Base-by-base conservation (phyloP, 2,888 invertebrate genomes). In the Clepsis dumicolana region DNA sequence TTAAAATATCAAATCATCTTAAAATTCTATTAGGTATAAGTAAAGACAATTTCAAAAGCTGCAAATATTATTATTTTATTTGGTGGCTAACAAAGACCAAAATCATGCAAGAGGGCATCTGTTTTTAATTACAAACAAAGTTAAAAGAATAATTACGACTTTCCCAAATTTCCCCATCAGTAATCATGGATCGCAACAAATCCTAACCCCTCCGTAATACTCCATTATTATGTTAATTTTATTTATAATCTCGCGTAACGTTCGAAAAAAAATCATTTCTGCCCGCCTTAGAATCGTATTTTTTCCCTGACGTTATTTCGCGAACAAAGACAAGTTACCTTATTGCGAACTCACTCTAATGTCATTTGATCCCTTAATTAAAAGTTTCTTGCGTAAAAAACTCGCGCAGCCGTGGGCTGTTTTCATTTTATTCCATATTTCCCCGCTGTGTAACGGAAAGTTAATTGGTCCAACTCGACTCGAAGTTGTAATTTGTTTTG, bases 341-440 rank as follows among this genome's bases (percentile, higher is more conserved):
- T 89, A 87, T 88, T 86, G 80, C 86, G 77, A 90, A 86, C 90
- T 89, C 85, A 80, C 83, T 90, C 82, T 90, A 90, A 91, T 93
- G 91, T 90, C 92, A 92, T 91, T 91, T 92, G 91, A 92, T 91
- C 90, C 92, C 89, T 91, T 93, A 92, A 92, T 93, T 93, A 93
- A 93, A 93, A 93, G 89, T 93, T 93, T 85, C 72, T 84, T 75
- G 80, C 82, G 84, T 84, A 89, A 89, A 88, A 90, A 87, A 86
- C 80, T 79, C 81, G 71, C 75, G 72, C 77, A 80, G 83, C 87
- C 84, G 82, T 82, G 79, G 86, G 89, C 86, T 87, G 88, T 90
- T 90, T 90, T 87, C 89, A 87, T 91, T 92, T 92, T 90, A 89
- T 91, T 91, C 86, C 89, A 92, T 92, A 91, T 91, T 93, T 90